Conservation (phyloP, 2,797 vertebrate species). For the Sebastes glaucus region DNA sequence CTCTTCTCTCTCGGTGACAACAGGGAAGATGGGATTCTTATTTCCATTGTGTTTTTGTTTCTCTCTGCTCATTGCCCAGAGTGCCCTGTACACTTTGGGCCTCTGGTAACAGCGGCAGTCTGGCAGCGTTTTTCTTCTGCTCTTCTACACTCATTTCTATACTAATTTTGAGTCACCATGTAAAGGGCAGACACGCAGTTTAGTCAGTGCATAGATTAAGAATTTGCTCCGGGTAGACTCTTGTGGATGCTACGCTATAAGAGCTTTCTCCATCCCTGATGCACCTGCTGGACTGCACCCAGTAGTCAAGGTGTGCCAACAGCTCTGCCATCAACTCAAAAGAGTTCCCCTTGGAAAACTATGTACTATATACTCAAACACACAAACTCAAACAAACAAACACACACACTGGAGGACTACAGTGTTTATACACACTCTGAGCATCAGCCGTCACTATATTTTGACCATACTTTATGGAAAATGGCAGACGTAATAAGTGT, state of each 20-base stretch:
- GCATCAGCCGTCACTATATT: slow-evolving; percentile 41
- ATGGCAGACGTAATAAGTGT: slow-evolving; percentile 24
- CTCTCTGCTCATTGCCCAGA: neutral
- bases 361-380: neutral
- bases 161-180: neutral
- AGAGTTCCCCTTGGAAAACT: slow-evolving; percentile 37
- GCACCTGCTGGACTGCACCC: slow-evolving; percentile 65
- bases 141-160: neutral
- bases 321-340: slow-evolving; percentile 49
- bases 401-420: neutral
- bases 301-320: slow-evolving; percentile 72
- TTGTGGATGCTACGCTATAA: slow-evolving; percentile 8
- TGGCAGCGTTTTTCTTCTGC: neutral
- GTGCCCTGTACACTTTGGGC: neutral
- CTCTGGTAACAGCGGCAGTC: neutral
- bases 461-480: slow-evolving; percentile 47
- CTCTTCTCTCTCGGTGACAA: slow-evolving; percentile 31
- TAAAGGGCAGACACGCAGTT: neutral
- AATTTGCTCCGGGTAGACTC: neutral
- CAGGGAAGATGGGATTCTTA: slow-evolving; percentile 46
- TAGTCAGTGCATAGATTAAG: neutral
- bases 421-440: slow-evolving; percentile 14
- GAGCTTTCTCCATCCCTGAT: slow-evolving; percentile 54
- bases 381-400: slow-evolving; percentile 17
- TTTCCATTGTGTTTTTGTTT: slow-evolving; percentile 8